Conservation (phyloP, 2,113 vertebrate genomes). For the Neodontobutis hainanensis region DNA sequence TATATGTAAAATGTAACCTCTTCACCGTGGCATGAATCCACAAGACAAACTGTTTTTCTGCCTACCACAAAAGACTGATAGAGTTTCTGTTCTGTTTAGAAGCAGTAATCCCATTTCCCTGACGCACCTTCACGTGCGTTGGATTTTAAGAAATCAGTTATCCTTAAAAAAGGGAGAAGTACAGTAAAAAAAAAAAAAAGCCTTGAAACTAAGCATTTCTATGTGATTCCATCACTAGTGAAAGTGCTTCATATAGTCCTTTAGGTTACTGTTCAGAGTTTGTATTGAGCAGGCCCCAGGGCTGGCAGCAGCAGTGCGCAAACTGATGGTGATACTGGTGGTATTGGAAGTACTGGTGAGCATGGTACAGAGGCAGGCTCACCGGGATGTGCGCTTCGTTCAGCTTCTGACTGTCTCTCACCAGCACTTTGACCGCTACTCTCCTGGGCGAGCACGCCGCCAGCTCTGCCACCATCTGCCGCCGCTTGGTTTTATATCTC, state of each 20-base stretch:
- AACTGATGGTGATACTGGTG: conserved; percentile 4
- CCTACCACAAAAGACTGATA: neutral
- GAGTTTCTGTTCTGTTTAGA: too few relatives aligned
- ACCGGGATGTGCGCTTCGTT: conserved; percentile 49
- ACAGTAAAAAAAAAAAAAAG: neutral
- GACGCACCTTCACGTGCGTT: too few relatives aligned
- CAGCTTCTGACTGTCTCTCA: conserved; percentile 74
- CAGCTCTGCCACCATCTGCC: conserved; percentile 69
- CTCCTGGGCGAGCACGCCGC: conserved; percentile 58
- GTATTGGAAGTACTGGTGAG: conserved; percentile 75
- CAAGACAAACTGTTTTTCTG: neutral
- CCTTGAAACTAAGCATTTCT: neutral
- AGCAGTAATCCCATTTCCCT: too few relatives aligned
- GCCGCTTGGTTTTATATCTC: conserved; percentile 84
- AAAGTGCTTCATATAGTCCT: too few relatives aligned
- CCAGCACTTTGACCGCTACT: conserved; percentile 79
- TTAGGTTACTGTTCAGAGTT: conserved; percentile 42
- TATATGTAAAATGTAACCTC: neutral
- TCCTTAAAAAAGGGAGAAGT: too few relatives aligned
- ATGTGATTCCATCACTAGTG: too few relatives aligned
- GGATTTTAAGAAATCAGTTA: too few relatives aligned
- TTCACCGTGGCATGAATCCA: too few relatives aligned
- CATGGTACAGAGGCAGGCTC: conserved; percentile 64
- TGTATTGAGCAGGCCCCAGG: conserved; percentile 63
- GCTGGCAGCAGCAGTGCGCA: conserved; percentile 70